These are phyloP conservation scores for Sandelia bainsii DNA, from an alignment of 2,797 vertebrate species.

Conservation along the genomic window DNA sequence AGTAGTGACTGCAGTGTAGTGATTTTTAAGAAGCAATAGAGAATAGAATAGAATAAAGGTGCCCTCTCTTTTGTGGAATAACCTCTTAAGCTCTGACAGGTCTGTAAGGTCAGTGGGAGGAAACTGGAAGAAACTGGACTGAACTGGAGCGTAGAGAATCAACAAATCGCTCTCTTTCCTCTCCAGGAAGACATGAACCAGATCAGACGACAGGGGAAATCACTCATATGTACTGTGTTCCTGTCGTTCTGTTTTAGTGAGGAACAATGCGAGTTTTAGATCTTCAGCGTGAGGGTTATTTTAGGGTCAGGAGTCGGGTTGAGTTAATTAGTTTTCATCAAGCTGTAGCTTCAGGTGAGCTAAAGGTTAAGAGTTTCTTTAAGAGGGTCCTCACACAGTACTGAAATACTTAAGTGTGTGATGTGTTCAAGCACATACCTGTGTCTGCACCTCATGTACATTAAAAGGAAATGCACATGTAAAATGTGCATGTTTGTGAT, in stretches of 20 bases:
- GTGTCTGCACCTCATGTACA: background rate
- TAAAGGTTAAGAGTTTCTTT: background rate
- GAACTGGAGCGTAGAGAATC: slow-evolving; percentile 65
- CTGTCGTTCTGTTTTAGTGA: slow-evolving; percentile 8
- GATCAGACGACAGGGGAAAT: slow-evolving; percentile 79
- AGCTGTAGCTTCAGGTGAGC: background rate
- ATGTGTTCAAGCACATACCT: slow-evolving; percentile 5
- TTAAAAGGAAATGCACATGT: slow-evolving; percentile 24
- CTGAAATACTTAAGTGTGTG: background rate
- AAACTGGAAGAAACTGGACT: slow-evolving; percentile 58
- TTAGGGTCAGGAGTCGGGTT: slow-evolving; percentile 43
- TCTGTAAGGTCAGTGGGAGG: slow-evolving; percentile 62
- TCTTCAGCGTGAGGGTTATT: slow-evolving; percentile 34
- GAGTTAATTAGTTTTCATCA: slow-evolving; percentile 17
- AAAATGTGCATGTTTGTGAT: slow-evolving; percentile 40
- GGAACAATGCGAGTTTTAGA: slow-evolving; percentile 13
- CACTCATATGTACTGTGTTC: slow-evolving; percentile 27
- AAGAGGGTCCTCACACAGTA: background rate
- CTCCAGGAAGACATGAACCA: slow-evolving; percentile 79
- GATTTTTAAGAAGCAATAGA: no score
- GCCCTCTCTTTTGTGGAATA: slow-evolving; percentile 30
- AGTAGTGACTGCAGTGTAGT: no score
- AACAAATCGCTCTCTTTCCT: slow-evolving; percentile 59
- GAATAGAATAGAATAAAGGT: background rate
- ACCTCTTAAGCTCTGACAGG: slow-evolving; percentile 53